Evolutionary conservation across 2,113 vertebrate genomes (phyloP).

Genomic region (Indri indri): DNA sequence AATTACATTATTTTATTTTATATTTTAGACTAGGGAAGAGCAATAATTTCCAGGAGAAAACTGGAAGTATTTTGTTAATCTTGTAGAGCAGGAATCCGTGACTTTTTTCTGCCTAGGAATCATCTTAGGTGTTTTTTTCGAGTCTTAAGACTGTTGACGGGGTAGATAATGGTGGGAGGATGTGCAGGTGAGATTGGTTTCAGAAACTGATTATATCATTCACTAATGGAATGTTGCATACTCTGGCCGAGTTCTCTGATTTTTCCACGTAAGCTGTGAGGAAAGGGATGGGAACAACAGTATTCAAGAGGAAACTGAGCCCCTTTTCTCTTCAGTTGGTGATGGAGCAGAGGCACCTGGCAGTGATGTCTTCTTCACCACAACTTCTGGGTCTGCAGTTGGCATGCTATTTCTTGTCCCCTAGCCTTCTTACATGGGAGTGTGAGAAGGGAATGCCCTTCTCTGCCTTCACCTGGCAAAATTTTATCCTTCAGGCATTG

Average conservation of each 20-base stretch:
- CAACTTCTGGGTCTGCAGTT: neutral
- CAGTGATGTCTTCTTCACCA: neutral
- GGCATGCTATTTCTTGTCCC: neutral
- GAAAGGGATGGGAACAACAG: neutral
- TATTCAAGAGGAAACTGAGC: neutral
- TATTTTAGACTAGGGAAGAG: constrained; percentile 21
- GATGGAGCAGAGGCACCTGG: neutral
- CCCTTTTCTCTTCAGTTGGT: neutral
- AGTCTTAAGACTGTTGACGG: neutral
- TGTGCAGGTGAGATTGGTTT: neutral
- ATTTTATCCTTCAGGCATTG: neutral
- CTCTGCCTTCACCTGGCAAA: neutral
- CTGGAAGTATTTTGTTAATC: constrained; percentile 9
- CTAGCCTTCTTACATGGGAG: neutral
- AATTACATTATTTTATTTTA: constrained; percentile 44
- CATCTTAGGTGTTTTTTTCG: neutral
- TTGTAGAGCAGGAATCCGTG: neutral
- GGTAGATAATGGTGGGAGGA: neutral
- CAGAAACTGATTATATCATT: neutral
- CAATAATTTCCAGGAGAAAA: constrained; percentile 43
- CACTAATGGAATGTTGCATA: neutral
- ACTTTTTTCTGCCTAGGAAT: constrained; percentile 26
- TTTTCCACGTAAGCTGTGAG: neutral
- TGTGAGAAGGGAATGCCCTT: neutral
- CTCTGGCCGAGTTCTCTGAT: neutral